Conservation (phyloP, 2,888 invertebrate species). For the Heliconius ethilla region DNA sequence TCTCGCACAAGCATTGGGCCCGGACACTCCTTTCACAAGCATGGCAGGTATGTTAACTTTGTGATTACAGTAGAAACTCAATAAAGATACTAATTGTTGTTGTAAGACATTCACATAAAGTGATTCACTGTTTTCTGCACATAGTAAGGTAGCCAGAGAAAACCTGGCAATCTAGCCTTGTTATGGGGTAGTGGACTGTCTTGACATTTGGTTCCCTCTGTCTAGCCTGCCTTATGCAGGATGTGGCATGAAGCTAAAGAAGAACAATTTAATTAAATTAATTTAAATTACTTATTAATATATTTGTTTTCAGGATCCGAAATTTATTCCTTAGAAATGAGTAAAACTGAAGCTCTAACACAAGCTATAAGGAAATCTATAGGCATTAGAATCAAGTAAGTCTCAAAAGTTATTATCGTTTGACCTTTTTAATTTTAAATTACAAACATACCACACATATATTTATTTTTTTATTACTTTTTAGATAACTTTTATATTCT, state of each 20-base stretch:
- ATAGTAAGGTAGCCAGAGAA: too few relatives aligned
- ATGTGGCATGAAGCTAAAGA: too few relatives aligned
- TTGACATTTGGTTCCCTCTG: not conserved
- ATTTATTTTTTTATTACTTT: too few relatives aligned
- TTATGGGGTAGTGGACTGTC: too few relatives aligned
- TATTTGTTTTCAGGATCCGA: conserved; percentile 87
- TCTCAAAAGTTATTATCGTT: too few relatives aligned
- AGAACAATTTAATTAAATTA: not conserved
- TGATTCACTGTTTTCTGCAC: too few relatives aligned
- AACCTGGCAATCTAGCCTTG: too few relatives aligned
- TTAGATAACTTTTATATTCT: too few relatives aligned
- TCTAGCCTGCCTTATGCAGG: not conserved
- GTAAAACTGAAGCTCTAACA: conserved; percentile 98
- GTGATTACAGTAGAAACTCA: not conserved
- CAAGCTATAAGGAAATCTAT: conserved; percentile 98
- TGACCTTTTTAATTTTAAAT: too few relatives aligned
- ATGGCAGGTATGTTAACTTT: conserved; percentile 85
- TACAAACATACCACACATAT: too few relatives aligned
- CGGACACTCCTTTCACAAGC: conserved; percentile 98
- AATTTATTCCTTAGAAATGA: conserved; percentile 99
- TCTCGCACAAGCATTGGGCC: conserved; percentile 94
- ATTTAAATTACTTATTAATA: not conserved
- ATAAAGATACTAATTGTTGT: too few relatives aligned
- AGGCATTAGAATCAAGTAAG: conserved; percentile 95
- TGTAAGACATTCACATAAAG: too few relatives aligned